Percentiles rank a stretch among this genome's conserved stretches.
Evolutionary conservation across 2,888 invertebrate species (phyloP).

Genomic region (Coronaproctus castanopsis): DNA sequence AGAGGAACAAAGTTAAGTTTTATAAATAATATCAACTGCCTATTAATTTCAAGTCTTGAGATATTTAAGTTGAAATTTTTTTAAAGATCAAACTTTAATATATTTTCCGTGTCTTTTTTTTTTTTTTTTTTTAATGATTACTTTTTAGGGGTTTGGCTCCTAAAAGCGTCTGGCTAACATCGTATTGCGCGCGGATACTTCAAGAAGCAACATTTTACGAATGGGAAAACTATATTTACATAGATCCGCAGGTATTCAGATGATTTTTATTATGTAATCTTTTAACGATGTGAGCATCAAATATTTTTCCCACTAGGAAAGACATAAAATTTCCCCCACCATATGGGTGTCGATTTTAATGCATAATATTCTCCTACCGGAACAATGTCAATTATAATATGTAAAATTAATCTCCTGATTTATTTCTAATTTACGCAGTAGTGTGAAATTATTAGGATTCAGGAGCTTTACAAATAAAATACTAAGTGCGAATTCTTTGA

Average conservation of each 20-base stretch:
- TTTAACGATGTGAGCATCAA: not conserved
- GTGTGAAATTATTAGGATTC: no score
- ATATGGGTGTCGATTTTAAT: no score
- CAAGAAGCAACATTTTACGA: constrained; percentile 87
- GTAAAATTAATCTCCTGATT: no score
- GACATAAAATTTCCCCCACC: not conserved
- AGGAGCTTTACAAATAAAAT: no score
- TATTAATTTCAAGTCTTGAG: not conserved
- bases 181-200: constrained; percentile 70
- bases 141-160: constrained; percentile 57
- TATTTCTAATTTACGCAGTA: no score
- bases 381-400: no score
- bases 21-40: not conserved
- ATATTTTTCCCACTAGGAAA: not conserved
- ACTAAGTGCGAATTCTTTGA: no score
- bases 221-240: constrained; percentile 90
- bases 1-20: not conserved
- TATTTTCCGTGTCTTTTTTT: not conserved
- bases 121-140: no score
- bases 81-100: not conserved
- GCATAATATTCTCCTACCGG: no score
- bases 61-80: not conserved
- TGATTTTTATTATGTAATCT: constrained; percentile 1
- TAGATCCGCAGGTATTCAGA: constrained; percentile 70
- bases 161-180: constrained; percentile 79